A percentile compares a stretch with the other conserved stretches of the same genome.
phyloP scores from a whole-genome alignment of 2,797 vertebrate genomes.

The Fratercula arctica region DNA sequence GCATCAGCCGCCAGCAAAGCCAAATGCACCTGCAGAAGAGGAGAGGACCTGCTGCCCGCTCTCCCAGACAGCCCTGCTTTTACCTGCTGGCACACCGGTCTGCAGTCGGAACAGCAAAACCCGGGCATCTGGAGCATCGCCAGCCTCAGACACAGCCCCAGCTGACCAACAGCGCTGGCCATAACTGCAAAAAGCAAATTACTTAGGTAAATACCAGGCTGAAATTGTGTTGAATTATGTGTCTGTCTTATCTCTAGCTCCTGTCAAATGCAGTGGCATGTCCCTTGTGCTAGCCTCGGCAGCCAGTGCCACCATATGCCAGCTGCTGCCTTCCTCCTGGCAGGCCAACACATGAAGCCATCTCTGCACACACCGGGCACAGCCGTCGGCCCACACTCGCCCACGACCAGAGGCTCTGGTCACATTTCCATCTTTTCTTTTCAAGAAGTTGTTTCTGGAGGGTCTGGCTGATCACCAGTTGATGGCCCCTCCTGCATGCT shows the following conservation, averaged over 20 bases:
- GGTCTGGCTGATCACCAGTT: rapidly evolving
- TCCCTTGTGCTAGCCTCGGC: not conserved
- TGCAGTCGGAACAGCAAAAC: not conserved
- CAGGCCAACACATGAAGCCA: rapidly evolving
- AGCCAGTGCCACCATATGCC: not conserved
- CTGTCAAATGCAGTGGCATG: not conserved
- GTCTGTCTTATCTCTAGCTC: not conserved
- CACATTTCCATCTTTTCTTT: not conserved
- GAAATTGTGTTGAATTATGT: not conserved
- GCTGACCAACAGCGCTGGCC: not conserved
- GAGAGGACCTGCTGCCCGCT: not conserved
- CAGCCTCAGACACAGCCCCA: not conserved
- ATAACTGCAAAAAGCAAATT: not conserved
- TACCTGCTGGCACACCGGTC: not conserved
- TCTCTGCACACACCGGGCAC: not conserved
- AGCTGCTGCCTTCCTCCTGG: not conserved
- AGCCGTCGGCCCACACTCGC: not conserved
- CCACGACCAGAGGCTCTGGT: not conserved
- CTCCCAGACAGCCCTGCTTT: not conserved
- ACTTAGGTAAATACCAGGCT: not conserved
- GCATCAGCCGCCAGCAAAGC: not conserved
- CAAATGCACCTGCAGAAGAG: not conserved
- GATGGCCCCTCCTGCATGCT: not conserved
- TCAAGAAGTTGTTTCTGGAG: not conserved
- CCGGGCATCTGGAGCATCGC: rapidly evolving